Percentiles rank a stretch among this genome's conserved stretches.
Conservation (phyloP, 2,888 invertebrate genomes). For the Cynaeus angustus region DNA sequence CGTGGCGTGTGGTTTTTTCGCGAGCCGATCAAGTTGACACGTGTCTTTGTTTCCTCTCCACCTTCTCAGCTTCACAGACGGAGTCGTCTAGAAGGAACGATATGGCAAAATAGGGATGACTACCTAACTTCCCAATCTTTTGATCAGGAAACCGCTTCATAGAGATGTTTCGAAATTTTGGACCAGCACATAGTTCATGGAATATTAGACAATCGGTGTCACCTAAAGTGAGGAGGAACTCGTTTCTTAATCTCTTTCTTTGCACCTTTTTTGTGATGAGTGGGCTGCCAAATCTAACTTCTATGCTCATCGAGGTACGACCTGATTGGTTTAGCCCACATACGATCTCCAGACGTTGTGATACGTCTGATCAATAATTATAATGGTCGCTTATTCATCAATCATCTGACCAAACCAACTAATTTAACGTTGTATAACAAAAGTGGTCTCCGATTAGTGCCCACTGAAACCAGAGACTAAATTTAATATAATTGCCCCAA, state of each 20-base stretch:
- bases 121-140: no score
- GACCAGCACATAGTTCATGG: no score
- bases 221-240: no score
- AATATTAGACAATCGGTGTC: no score
- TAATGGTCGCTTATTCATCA: slow-evolving; percentile 1
- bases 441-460: not conserved
- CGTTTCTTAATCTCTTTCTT: no score
- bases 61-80: no score
- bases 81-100: no score
- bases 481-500: not conserved
- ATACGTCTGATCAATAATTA: slow-evolving; percentile 9
- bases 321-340: slow-evolving; percentile 32
- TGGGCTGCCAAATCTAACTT: slow-evolving; percentile 7
- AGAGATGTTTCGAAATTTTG: no score
- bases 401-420: not conserved
- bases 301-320: slow-evolving; percentile 16
- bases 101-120: no score
- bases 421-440: no score
- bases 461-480: not conserved
- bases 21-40: slow-evolving; percentile 16
- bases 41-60: slow-evolving; percentile 14
- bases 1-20: slow-evolving; percentile 20
- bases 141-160: no score
- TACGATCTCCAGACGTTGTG: slow-evolving; percentile 6
- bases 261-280: slow-evolving; percentile 2